Percentiles rank a stretch among this genome's conserved stretches.
Conservation (phyloP, 1,140 invertebrate genomes). For the Drosophila micromelanica region DNA sequence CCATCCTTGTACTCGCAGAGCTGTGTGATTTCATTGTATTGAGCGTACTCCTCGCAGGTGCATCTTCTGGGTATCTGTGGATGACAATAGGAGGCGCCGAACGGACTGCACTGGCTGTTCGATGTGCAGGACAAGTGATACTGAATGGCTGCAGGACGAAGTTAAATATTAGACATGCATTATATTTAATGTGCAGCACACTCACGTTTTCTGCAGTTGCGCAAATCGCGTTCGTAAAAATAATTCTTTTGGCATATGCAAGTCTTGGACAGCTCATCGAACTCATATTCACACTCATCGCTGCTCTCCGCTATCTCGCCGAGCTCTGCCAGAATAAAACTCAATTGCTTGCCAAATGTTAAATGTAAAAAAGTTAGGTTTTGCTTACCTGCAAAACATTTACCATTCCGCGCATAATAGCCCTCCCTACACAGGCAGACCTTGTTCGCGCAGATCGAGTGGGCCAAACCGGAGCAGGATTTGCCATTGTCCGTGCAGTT, state of each 20-base stretch:
- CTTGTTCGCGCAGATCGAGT: constrained; percentile 74
- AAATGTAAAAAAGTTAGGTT: not conserved
- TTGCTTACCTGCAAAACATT: constrained; percentile 77
- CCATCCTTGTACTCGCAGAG: constrained; percentile 75
- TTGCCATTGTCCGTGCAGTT: constrained; percentile 76
- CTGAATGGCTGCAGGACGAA: constrained; percentile 66
- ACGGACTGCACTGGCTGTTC: constrained; percentile 83
- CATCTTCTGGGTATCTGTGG: constrained; percentile 72
- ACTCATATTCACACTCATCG: constrained; percentile 78
- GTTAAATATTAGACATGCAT: too few relatives aligned
- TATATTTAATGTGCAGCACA: not conserved
- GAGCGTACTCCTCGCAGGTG: constrained; percentile 77
- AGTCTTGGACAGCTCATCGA: constrained; percentile 72
- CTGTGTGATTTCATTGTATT: constrained; percentile 77
- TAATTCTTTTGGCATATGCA: constrained; percentile 83
- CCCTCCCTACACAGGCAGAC: constrained; percentile 72
- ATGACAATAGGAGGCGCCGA: constrained; percentile 75
- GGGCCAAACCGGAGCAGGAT: constrained; percentile 65
- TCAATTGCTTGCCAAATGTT: not conserved
- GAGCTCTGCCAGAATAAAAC: constrained; percentile 52
- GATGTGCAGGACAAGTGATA: constrained; percentile 80
- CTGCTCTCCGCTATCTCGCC: constrained; percentile 83
- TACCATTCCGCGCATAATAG: constrained; percentile 74
- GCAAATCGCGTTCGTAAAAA: constrained; percentile 76
- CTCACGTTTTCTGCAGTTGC: constrained; percentile 81